Conservation (phyloP, 2,888 invertebrate genomes). For the Elegia similella region DNA sequence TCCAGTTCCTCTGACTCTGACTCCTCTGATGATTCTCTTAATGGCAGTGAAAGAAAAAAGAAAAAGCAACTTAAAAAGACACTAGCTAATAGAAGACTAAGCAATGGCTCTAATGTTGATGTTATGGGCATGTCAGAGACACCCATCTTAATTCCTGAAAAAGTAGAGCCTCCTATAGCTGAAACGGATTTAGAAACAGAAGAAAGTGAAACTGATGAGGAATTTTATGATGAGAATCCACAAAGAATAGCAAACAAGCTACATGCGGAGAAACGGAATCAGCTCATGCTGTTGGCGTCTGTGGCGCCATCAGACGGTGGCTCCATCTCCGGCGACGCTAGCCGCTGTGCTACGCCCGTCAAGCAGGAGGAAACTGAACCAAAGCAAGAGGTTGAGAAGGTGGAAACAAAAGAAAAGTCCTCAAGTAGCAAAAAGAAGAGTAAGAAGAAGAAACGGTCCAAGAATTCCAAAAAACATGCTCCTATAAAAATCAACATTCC, state of each 20-base stretch:
- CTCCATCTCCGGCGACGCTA: conserved; percentile 81
- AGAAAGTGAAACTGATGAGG: conserved; percentile 93
- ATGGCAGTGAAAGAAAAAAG: conserved; percentile 69
- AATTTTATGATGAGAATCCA: conserved; percentile 92
- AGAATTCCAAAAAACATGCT: conserved; percentile 68
- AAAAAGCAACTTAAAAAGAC: conserved; percentile 61
- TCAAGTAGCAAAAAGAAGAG: conserved; percentile 85
- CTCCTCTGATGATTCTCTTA: conserved; percentile 65
- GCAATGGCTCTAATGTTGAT: conserved; percentile 79
- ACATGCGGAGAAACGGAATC: conserved; percentile 88
- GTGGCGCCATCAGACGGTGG: conserved; percentile 83
- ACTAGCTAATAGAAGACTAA: conserved; percentile 58
- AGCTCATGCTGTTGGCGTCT: conserved; percentile 83
- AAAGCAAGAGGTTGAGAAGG: conserved; percentile 24
- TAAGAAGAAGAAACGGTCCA: conserved; percentile 83
- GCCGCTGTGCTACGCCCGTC: conserved; percentile 84
- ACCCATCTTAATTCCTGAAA: conserved; percentile 68
- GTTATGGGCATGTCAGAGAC: conserved; percentile 77
- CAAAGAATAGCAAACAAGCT: conserved; percentile 87
- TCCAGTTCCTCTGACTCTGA: conserved; percentile 81
- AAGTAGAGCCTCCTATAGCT: conserved; percentile 83
- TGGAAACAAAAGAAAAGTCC: conserved; percentile 74
- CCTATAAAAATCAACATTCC: conserved; percentile 84
- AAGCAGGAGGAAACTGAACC: conserved; percentile 40
- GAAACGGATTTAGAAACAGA: conserved; percentile 93